Conservation (phyloP, 2,797 vertebrate genomes). For the Hafferia zeledoni region DNA sequence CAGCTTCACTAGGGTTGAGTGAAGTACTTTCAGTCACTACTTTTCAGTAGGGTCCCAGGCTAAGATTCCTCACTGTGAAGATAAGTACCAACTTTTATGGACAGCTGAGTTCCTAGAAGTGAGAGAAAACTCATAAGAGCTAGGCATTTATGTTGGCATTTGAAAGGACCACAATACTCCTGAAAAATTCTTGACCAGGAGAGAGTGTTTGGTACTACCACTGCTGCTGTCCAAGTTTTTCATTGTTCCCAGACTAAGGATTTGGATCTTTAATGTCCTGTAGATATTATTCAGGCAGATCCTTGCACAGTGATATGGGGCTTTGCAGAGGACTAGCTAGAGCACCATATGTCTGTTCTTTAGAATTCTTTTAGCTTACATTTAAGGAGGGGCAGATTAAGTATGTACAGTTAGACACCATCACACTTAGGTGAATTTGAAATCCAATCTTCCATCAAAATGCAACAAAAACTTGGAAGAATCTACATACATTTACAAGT, state of each 20-base stretch:
- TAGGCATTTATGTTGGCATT: neutral
- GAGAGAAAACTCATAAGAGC: neutral
- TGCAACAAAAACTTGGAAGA: accelerated
- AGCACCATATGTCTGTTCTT: neutral
- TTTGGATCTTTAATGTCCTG: neutral
- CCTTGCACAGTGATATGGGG: too few species aligned
- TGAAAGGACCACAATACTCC: neutral
- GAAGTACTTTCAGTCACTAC: neutral
- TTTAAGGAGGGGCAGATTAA: neutral
- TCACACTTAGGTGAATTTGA: neutral
- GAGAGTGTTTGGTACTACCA: neutral
- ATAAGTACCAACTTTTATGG: neutral
- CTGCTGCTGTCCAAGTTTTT: neutral
- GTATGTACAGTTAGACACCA: neutral
- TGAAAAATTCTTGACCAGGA: neutral
- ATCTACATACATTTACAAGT: neutral
- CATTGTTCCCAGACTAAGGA: neutral
- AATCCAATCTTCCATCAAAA: neutral
- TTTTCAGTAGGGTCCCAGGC: neutral
- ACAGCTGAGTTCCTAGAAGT: neutral
- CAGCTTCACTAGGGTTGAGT: neutral
- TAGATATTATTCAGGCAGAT: neutral
- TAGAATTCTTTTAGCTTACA: neutral
- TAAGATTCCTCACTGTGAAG: neutral
- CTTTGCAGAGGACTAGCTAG: neutral